Conservation (phyloP, 2,888 invertebrate genomes). For the Eupithecia abbreviata region DNA sequence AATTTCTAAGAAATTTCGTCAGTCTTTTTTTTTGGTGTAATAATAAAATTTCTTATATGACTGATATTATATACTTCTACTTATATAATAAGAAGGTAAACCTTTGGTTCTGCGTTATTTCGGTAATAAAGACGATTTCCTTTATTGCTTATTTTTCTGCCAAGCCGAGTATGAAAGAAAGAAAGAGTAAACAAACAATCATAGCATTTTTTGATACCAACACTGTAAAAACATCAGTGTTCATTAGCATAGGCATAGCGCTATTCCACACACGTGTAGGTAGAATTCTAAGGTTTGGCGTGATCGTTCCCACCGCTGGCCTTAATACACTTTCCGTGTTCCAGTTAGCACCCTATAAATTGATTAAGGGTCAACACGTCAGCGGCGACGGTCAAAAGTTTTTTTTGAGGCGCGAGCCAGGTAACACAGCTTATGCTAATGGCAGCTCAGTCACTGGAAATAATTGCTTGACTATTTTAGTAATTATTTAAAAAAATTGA, state of each 20-base stretch:
- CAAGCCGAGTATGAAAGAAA: not conserved
- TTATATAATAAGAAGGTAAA: not conserved
- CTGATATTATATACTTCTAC: too few relatives aligned
- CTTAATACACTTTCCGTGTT: slow-evolving; percentile 84
- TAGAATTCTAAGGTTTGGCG: slow-evolving; percentile 46
- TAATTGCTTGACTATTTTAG: not conserved
- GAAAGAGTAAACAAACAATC: not conserved
- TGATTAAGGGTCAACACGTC: slow-evolving; percentile 80
- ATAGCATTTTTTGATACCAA: not conserved
- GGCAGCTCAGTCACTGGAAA: slow-evolving; percentile 31
- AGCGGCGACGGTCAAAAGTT: slow-evolving; percentile 75
- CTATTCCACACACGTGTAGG: slow-evolving; percentile 21
- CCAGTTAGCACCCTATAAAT: slow-evolving; percentile 84
- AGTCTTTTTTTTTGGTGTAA: too few relatives aligned
- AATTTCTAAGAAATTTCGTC: too few relatives aligned
- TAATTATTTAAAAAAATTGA: too few relatives aligned
- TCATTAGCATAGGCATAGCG: slow-evolving; percentile 22
- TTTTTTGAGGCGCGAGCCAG: slow-evolving; percentile 75
- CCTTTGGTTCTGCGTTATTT: not conserved
- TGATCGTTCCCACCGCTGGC: slow-evolving; percentile 74
- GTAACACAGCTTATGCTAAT: slow-evolving; percentile 53
- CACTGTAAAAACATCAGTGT: slow-evolving; percentile 1
- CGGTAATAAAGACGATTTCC: not conserved
- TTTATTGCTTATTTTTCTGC: not conserved
- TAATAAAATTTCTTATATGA: too few relatives aligned